These are phyloP conservation scores for Tetraneura akinire DNA, from an alignment of 1,140 invertebrate species.

Conservation along the genomic window DNA sequence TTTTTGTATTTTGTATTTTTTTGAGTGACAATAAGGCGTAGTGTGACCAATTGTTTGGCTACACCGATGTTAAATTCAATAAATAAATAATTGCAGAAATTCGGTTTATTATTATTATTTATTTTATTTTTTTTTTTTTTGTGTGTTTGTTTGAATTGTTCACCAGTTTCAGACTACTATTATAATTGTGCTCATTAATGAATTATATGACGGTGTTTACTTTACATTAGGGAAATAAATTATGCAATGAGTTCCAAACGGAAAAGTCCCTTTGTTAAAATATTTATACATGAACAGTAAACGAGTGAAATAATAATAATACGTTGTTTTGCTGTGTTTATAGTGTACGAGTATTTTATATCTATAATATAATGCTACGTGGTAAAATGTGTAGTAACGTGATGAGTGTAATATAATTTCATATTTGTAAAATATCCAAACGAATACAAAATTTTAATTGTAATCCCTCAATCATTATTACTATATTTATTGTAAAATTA, in stretches of 20 bases:
- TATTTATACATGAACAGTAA: conserved; percentile 8
- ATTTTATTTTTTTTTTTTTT: neutral
- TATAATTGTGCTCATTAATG: conserved; percentile 26
- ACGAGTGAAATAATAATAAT: neutral
- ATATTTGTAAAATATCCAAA: too few species aligned
- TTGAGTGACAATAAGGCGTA: neutral
- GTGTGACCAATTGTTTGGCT: conserved; percentile 33
- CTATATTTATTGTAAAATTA: too few species aligned
- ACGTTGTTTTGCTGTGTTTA: conserved; percentile 9
- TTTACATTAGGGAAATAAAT: conserved; percentile 38
- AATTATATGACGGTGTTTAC: conserved; percentile 24
- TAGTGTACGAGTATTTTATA: neutral
- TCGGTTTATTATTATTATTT: neutral
- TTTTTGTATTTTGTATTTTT: neutral
- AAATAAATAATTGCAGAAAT: conserved; percentile 48
- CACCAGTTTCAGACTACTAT: conserved; percentile 34
- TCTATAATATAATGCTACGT: too few species aligned
- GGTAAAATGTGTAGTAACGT: too few species aligned
- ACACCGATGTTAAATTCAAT: conserved; percentile 25
- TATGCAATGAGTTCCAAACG: neutral
- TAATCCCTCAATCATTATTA: too few species aligned
- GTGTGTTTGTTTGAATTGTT: conserved; percentile 48
- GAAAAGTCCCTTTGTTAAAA: conserved; percentile 20
- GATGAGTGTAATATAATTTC: too few species aligned
- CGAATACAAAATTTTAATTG: too few species aligned